phyloP scores from a whole-genome alignment of 2,797 vertebrate genomes.

The Falco naumanni region DNA sequence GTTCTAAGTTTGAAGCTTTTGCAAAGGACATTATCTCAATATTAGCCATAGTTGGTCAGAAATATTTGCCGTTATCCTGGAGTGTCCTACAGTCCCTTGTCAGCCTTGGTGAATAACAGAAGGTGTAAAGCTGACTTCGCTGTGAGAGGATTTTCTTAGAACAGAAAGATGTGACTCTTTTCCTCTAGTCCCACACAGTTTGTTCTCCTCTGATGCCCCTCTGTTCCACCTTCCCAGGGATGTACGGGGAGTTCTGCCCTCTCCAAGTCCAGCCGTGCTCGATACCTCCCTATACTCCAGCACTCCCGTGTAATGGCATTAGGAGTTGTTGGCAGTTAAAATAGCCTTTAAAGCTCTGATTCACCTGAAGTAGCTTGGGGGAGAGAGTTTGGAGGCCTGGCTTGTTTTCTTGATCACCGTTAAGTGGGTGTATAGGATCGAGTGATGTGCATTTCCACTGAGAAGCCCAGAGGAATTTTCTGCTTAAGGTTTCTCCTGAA shows the following conservation, averaged over 20 bases:
- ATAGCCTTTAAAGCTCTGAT: background rate
- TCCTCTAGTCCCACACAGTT: background rate
- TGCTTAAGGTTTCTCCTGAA: background rate
- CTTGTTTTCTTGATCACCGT: background rate
- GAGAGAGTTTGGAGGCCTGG: background rate
- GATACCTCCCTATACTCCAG: background rate
- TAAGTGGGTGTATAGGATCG: background rate
- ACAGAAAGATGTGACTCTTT: background rate
- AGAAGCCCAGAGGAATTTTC: background rate
- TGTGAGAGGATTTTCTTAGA: constrained; percentile 30
- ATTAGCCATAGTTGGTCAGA: background rate
- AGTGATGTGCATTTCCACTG: background rate
- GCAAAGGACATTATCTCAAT: background rate
- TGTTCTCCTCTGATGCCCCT: background rate
- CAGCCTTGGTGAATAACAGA: background rate
- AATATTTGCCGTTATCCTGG: background rate
- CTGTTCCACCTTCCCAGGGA: background rate
- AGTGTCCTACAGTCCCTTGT: background rate
- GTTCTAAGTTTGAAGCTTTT: background rate
- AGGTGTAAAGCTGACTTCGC: constrained; percentile 12
- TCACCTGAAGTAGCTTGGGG: background rate
- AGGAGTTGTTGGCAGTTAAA: background rate
- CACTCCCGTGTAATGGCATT: background rate
- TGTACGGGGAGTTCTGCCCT: background rate
- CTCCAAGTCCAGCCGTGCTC: background rate